phyloP scores from a whole-genome alignment of 1,140 invertebrate genomes.

The Medauroidea extradentata region DNA sequence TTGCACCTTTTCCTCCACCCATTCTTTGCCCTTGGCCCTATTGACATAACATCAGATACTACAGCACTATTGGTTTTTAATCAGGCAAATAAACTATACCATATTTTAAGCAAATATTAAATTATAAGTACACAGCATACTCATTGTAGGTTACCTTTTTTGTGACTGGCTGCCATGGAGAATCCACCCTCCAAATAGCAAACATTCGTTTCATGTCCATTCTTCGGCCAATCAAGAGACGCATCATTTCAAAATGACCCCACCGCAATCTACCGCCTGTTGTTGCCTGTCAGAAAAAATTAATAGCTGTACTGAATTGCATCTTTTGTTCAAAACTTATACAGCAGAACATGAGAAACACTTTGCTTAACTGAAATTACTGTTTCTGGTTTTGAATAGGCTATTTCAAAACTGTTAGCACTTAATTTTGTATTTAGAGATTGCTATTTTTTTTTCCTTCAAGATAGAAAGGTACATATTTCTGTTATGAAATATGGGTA shows the following conservation, averaged over 20 bases:
- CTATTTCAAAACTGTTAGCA: no score
- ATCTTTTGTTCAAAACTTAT: no score
- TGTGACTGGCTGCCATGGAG: slow-evolving; percentile 92
- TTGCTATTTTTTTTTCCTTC: no score
- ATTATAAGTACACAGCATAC: background rate
- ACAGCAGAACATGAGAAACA: no score
- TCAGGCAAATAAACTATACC: background rate
- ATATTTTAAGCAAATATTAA: background rate
- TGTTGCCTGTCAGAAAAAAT: slow-evolving; percentile 56
- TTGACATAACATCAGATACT: background rate
- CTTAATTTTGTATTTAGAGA: no score
- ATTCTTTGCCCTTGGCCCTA: slow-evolving; percentile 81
- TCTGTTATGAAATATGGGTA: no score
- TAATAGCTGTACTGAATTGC: no score
- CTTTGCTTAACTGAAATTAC: no score
- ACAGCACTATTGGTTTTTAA: background rate
- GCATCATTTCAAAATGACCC: slow-evolving; percentile 85
- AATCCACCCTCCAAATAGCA: slow-evolving; percentile 91
- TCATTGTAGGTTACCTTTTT: slow-evolving; percentile 59
- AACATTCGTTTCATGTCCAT: slow-evolving; percentile 79
- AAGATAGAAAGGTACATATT: no score
- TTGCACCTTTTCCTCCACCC: slow-evolving; percentile 95
- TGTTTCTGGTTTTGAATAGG: no score
- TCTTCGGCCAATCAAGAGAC: slow-evolving; percentile 67
- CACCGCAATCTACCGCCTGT: slow-evolving; percentile 73